phyloP scores from a whole-genome alignment of 1,140 invertebrate genomes.

The Pristionchus pacificus region DNA sequence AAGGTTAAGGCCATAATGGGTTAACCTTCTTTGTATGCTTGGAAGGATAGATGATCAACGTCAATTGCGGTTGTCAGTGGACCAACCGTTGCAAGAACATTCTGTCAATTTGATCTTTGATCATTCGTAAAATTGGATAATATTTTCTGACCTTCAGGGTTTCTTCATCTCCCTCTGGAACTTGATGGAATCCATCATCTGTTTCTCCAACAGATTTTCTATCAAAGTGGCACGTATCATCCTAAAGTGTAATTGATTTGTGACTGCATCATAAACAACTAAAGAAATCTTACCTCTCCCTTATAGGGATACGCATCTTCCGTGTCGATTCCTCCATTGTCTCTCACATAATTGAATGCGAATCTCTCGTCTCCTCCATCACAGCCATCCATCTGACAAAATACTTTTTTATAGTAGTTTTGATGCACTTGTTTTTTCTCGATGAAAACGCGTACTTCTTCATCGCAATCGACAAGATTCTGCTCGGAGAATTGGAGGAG shows the following conservation, averaged over 20 bases:
- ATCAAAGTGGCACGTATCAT: constrained; percentile 69
- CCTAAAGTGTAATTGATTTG: constrained; percentile 50
- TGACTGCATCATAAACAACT: constrained; percentile 4
- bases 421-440: too few species aligned
- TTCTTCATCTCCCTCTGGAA: constrained; percentile 65
- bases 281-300: constrained; percentile 63
- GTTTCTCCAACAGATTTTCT: constrained; percentile 71
- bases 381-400: constrained; percentile 92
- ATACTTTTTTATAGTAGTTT: too few species aligned
- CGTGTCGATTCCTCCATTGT: constrained; percentile 84
- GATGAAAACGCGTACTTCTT: too few species aligned
- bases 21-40: constrained; percentile 68
- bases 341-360: constrained; percentile 76
- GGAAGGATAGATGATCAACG: constrained; percentile 74
- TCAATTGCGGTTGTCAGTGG: constrained; percentile 82
- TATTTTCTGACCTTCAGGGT: constrained; percentile 63
- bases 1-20: too few species aligned
- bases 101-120: constrained; percentile 58
- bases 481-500: constrained; percentile 91
- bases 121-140: too few species aligned
- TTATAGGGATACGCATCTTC: constrained; percentile 86
- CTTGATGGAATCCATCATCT: constrained; percentile 78
- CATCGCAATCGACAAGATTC: constrained; percentile 90
- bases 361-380: constrained; percentile 89
- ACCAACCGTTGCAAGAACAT: constrained; percentile 79